phyloP scores from a whole-genome alignment of 2,888 invertebrate genomes.

The Ectemnius cavifrons region DNA sequence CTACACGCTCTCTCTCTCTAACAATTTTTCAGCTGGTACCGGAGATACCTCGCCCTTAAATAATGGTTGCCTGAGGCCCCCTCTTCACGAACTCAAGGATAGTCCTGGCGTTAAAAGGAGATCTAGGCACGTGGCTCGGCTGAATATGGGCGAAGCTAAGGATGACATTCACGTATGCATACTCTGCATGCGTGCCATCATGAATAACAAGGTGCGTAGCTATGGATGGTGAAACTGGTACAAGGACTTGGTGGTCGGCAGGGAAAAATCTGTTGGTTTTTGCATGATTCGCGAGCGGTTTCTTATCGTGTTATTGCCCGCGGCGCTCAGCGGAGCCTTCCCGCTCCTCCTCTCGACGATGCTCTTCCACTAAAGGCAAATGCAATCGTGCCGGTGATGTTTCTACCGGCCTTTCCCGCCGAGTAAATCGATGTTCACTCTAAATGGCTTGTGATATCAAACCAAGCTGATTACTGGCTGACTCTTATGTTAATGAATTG shows the following conservation, averaged over 20 bases:
- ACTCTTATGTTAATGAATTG: no score
- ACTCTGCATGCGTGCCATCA: slow-evolving; percentile 98
- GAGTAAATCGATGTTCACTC: neutral
- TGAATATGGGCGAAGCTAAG: slow-evolving; percentile 96
- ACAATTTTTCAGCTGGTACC: slow-evolving; percentile 56
- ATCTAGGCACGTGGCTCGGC: slow-evolving; percentile 90
- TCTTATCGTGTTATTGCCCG: neutral
- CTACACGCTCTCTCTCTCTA: neutral
- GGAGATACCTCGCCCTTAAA: slow-evolving; percentile 72
- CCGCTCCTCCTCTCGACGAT: neutral
- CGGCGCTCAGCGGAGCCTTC: neutral
- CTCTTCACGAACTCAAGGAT: slow-evolving; percentile 82
- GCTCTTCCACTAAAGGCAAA: no score
- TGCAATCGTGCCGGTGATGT: no score
- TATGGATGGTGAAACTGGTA: slow-evolving; percentile 6
- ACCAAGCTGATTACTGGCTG: slow-evolving; percentile 1
- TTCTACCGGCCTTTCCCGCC: no score
- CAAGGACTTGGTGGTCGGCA: slow-evolving; percentile 8
- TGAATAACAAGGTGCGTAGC: slow-evolving; percentile 95
- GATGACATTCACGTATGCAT: slow-evolving; percentile 99
- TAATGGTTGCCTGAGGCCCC: slow-evolving; percentile 79
- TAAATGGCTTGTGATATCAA: neutral
- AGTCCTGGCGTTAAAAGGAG: slow-evolving; percentile 86
- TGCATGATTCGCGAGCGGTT: neutral
- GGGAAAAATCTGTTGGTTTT: slow-evolving; percentile 7